Evolutionary conservation across 2,113 vertebrate genomes (phyloP).

Genomic region (Riparia riparia): DNA sequence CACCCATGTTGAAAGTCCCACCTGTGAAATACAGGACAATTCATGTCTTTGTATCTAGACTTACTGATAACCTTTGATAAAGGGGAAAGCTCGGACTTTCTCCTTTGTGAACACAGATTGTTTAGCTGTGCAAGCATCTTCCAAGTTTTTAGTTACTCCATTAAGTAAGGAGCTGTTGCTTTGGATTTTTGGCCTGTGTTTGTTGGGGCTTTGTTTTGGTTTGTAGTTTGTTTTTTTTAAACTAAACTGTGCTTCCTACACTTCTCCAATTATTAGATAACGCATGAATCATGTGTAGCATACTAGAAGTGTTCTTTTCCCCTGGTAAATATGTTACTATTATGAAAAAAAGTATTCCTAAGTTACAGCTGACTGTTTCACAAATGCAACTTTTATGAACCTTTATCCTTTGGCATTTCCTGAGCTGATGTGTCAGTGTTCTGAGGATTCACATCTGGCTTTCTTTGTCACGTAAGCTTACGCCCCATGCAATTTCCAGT

Average conservation of each 20-base stretch:
- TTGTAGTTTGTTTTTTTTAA: background rate
- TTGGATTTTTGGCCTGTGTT: background rate
- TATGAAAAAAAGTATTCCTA: background rate
- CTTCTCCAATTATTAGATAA: constrained; percentile 13
- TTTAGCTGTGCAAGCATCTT: background rate
- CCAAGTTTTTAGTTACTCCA: background rate
- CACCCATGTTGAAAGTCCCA: background rate
- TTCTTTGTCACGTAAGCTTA: constrained; percentile 56
- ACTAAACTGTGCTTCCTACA: background rate
- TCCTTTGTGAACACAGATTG: background rate
- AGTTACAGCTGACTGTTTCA: constrained; percentile 39
- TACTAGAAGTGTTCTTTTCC: background rate
- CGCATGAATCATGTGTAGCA: background rate
- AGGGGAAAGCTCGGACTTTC: background rate
- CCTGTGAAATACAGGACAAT: background rate
- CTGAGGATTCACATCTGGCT: constrained; percentile 69
- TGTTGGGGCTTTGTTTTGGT: background rate
- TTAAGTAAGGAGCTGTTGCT: background rate
- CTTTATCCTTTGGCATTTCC: constrained; percentile 71
- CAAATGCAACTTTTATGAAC: constrained; percentile 59
- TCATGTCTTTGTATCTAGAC: background rate
- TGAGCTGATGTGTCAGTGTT: constrained; percentile 68
- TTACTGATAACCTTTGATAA: background rate
- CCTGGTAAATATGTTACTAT: background rate
- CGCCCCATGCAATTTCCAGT: background rate